Base-by-base conservation (phyloP, 2,797 vertebrate genomes). In the Apogon hyalosoma region DNA sequence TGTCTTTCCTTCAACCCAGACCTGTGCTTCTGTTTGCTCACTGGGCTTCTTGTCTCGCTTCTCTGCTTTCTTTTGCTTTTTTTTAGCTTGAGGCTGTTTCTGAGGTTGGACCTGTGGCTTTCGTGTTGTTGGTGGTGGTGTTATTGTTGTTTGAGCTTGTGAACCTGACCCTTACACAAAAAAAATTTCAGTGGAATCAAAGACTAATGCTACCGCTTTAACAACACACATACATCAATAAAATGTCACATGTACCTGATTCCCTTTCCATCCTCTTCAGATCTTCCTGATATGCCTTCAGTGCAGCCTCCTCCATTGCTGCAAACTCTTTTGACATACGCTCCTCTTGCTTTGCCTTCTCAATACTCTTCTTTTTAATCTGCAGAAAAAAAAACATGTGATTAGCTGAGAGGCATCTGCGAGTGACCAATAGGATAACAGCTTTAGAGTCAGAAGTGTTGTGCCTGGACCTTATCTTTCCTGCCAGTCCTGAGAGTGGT, bases 291-390 rank as follows among this genome's bases (percentile, higher is more conserved):
- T 98, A 98, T 0, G 97, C 97, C 82, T 96, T 98, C 79, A 94
- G 75, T 3, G 97, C 97, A 47, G 97, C 97, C 69, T 96, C 96
- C 81, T 99, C 98, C 97, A 99, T 99, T 4, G 95, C 94, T 47
- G 96, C 95, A 89, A 99, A 99, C 82, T 98, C 93, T 86, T 98
- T 98, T 9, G 94, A 96, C 92, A 90, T 92, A n/a, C 94, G 95
- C 75, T 95, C 90, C 68, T 97, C 97, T 83, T 96, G 94, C 82
- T 98, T 98, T 11, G 94, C 94, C 73, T 98, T 97, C 49, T 96
- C 95, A 46, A 97, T 73, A 62, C 98, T 99, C 89, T 96, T 99
- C 93, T 98, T 96, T 87, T 94, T 98, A 93, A 99, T 98, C 97
- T 99, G 82, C 9, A 81, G 19, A n/a, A n/a, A 38, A 13, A 70